These are phyloP conservation scores for Cyphomyrus discorhynchus DNA, from an alignment of 2,113 vertebrate genomes.

Conservation along the genomic window DNA sequence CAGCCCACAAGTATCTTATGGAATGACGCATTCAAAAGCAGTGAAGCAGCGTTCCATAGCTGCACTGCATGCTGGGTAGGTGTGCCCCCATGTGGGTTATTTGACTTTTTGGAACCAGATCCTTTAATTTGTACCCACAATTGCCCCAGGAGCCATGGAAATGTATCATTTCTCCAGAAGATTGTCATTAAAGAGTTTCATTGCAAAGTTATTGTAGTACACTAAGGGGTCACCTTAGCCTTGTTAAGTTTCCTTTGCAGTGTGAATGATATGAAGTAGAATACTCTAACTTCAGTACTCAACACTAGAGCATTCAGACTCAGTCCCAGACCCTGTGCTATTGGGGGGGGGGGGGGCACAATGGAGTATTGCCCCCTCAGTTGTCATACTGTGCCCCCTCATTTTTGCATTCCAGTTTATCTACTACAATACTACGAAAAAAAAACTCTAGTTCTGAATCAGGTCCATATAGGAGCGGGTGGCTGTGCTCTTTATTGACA, in stretches of 20 bases:
- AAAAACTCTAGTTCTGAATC: neutral
- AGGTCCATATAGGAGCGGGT: neutral
- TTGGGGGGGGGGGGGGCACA: neutral
- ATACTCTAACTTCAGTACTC: neutral
- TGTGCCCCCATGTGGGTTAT: slow-evolving; percentile 20
- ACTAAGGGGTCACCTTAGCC: slow-evolving; percentile 43
- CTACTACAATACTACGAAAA: neutral
- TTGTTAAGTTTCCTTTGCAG: slow-evolving; percentile 38
- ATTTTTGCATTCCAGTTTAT: neutral
- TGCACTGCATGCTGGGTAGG: neutral
- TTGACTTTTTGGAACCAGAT: slow-evolving; percentile 54
- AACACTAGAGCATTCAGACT: neutral
- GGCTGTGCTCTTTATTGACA: neutral
- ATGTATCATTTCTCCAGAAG: slow-evolving; percentile 60
- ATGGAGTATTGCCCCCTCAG: neutral
- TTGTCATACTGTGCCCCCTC: neutral
- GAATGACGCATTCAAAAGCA: neutral
- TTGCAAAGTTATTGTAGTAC: slow-evolving; percentile 44
- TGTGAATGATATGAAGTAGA: slow-evolving; percentile 44
- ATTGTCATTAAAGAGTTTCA: slow-evolving; percentile 55
- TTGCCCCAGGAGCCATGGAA: slow-evolving; percentile 48
- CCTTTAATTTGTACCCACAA: slow-evolving; percentile 58
- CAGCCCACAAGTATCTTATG: neutral
- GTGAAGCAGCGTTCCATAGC: neutral
- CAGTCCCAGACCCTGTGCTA: neutral